Base-by-base conservation (phyloP, 2,797 vertebrate genomes). In the Sebastolobus alascanus region DNA sequence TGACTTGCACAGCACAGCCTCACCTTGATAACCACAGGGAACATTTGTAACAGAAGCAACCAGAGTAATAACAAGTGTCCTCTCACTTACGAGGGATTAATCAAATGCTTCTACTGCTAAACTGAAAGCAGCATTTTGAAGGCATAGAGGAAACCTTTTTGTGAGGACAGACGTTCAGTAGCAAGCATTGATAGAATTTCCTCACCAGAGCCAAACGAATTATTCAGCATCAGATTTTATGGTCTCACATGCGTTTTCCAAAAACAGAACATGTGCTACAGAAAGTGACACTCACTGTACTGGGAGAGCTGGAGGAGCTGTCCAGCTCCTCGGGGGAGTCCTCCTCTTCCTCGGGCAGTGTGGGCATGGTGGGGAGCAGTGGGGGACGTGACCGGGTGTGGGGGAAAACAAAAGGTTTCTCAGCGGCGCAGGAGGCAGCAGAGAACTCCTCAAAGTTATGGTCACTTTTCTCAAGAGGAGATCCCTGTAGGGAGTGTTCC, bases 321-420 rank as follows among this genome's bases (percentile, higher is more conserved):
- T 96, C 95, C 79, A 97, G 89, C 75, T 96, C 95, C 86, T 97
- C 97, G 5, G 96, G 95, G 60, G 97, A 96, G 90, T 97, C 97
- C 93, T 97, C 97, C 74, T 97, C 96, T 35, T 99, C 97, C 93
- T 98, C 98, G 1, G 98, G 98, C 87, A 97, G 90, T 31, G 97
- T 97, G 94, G 98, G 98, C 98, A 99, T 99, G 91, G 91, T 75
- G 58, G 93, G 93, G 75, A 85, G 73, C 0, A 73, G 81, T 4
- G 93, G 77, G 73, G 93, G 92, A n/a, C 94, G 95, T 89, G 95
- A 93, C 58, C 93, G 93, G 84, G 95, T 84, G 75, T 77, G 87
- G 2, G 93, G 93, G 87, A 95, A 94, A 71, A 94, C 31, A 65
- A 95, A 95, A 50, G 84, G 66, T 20, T 11, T 69, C 54, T 82